phyloP scores from a whole-genome alignment of 2,888 invertebrate species.

The Disparrhopalites patrizii region DNA sequence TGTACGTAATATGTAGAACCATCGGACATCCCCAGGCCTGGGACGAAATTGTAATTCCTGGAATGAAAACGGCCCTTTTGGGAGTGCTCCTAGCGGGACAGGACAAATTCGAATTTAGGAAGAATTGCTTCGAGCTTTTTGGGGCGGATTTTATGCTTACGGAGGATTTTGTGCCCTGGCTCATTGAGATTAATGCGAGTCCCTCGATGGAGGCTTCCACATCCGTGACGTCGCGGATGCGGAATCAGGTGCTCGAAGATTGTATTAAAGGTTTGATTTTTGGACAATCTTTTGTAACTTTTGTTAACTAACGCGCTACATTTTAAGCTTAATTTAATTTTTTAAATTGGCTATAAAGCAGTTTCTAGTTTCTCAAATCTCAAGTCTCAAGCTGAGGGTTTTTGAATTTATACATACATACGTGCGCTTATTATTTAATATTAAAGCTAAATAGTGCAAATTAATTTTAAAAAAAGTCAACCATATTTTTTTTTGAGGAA shows the following conservation, averaged over 20 bases:
- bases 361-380: no score
- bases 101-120: conserved; percentile 56
- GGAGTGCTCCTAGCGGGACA: conserved; percentile 74
- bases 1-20: not conserved
- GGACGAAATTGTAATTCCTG: conserved; percentile 64
- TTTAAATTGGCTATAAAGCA: no score
- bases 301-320: no score
- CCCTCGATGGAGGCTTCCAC: conserved; percentile 83
- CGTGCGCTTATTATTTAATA: no score
- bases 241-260: conserved; percentile 74
- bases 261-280: conserved; percentile 70
- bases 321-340: no score
- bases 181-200: conserved; percentile 87
- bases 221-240: conserved; percentile 74
- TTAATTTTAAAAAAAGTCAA: no score
- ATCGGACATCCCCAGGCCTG: conserved; percentile 11
- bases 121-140: conserved; percentile 80
- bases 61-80: conserved; percentile 76
- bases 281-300: no score
- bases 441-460: no score
- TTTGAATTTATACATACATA: no score
- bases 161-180: conserved; percentile 77
- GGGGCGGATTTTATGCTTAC: conserved; percentile 90
- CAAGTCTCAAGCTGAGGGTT: no score
- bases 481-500: no score